Evolutionary conservation across 1,140 invertebrate species (phyloP), one percentile per base, ranked within the genome.

Genomic region (Pseudachorutes palmiensis): DNA sequence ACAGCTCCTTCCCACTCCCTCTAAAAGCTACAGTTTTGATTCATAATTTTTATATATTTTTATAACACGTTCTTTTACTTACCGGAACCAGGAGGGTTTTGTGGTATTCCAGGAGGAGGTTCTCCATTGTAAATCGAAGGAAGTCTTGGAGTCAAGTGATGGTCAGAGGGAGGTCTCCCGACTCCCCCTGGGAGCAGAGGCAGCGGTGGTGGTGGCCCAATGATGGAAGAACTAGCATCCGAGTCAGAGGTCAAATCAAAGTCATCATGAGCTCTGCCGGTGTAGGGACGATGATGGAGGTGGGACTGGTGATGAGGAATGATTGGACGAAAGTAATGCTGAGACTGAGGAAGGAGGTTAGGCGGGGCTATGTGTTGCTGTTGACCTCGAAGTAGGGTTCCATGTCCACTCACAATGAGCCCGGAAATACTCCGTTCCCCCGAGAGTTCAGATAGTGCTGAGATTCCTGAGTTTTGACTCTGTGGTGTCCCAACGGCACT

Each of bases 291-390:
- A 32, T 51, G 68, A 33, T 51, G 68, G 64, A 63, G 55, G 65
- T 59, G 22, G 65, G 65, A 51, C 68, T 55, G 51, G 24, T 55
- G 68, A 24, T 64, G 60, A 41, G 66, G 65, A 22, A 58, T 60
- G 65, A 70, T 70, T 48, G 68, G 68, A 31, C 68, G 68, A 29
- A 70, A 70, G 65, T 66, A 70, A 55, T 70, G 68, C n/a, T 65
- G 64, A 26, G 64, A 62, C 31, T 59, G 59, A 29, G 67, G 62
- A 31, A 51, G 55, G 45, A 33, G 68, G 51, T 55, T n/a, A 28
- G 68, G 26, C 24, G 64, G 22, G 49, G 55, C 22, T 29, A 36
- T 24, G 65, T 66, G 65, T 45, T 57, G 59, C 33, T 31, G 51
- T 22, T 22, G 51, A 26, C 51, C 51, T 14, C 51, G 51, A 22